Evolutionary conservation across 2,888 invertebrate species (phyloP), one percentile per base, ranked within the genome.

Genomic region (Ophraella communa): DNA sequence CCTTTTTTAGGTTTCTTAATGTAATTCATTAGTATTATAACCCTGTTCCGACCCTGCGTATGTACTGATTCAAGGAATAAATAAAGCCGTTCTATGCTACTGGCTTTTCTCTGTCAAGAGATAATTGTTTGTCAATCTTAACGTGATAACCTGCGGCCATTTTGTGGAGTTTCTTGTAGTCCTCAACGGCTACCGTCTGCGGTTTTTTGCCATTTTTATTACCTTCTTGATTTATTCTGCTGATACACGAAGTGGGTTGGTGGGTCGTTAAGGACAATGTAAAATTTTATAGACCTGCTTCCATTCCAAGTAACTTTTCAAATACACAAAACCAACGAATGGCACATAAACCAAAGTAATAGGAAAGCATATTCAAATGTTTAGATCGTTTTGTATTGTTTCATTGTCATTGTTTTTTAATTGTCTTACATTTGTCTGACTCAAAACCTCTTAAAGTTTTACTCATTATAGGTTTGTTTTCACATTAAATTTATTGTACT

Each of bases 61-160:
- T 58, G 57, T 71, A 72, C 71, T 64, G 65, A 72, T 74, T 74
- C 72, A 71, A 60, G 71, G 70, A 71, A 71, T 68, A 71, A 73
- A 73, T 69, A 71, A 73, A 70, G 66, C 67, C 55, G 47, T 71
- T 62, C 68, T 66, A 69, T 65, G 75, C 76, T 76, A 74, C 74
- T 70, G 73, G 73, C 74, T 72, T 69, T 70, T 71, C 73, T 72
- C 71, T 74, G 75, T 76, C 76, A 72, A 64, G 71, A 71, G 70
- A 73, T 75, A 76, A 76, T 75, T 76, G 74, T 76, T 76, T 76
- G 76, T 76, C 76, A 76, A 76, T 76, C 75, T 73, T 64, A 62
- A 65, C 71, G 67, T 66, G 71, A 71, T 69, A 35, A 64, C 73
- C 70, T 24, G 30, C 51, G 58, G 69, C 69, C 64, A 51, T 65